Evolutionary conservation across 37 sponge, comb jelly and placozoan species (phyloP).

Genomic region (Geodia barretti): DNA sequence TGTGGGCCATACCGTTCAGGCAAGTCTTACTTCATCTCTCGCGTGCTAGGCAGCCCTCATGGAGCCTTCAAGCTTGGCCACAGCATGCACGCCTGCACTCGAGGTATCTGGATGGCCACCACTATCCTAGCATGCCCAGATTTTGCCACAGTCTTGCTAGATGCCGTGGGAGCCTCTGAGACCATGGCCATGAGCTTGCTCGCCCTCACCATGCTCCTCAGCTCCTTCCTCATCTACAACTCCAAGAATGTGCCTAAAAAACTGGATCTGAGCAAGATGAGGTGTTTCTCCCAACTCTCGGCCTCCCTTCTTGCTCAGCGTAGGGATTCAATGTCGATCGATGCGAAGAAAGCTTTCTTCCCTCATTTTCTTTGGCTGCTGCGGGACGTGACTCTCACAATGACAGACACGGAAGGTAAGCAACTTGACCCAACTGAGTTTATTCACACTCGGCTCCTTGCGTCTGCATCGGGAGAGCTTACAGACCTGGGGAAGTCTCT

Average conservation of each 20-base stretch:
- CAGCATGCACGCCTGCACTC: constrained; percentile 26
- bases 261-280: constrained; percentile 1
- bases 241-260: constrained; percentile 7
- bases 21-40: constrained; percentile 44
- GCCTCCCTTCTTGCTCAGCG: too few relatives aligned
- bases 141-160: constrained; percentile 10
- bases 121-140: constrained; percentile 9
- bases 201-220: neutral
- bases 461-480: too few relatives aligned
- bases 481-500: too few relatives aligned
- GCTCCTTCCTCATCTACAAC: constrained; percentile 22
- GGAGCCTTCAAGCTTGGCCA: constrained; percentile 27
- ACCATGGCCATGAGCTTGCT: neutral
- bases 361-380: constrained; percentile 56
- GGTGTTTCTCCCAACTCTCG: too few relatives aligned
- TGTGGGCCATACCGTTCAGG: constrained; percentile 49
- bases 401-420: constrained; percentile 1
- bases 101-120: constrained; percentile 35
- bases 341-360: constrained; percentile 23
- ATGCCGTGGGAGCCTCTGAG: constrained; percentile 1
- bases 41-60: constrained; percentile 16
- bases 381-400: constrained; percentile 14
- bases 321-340: too few relatives aligned
- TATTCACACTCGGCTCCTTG: constrained; percentile 10
- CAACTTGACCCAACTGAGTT: constrained; percentile 25